A percentile compares a stretch with the other conserved stretches of the same genome.
Conservation (phyloP, 1,140 invertebrate genomes). For the Neotoxoptera formosana region DNA sequence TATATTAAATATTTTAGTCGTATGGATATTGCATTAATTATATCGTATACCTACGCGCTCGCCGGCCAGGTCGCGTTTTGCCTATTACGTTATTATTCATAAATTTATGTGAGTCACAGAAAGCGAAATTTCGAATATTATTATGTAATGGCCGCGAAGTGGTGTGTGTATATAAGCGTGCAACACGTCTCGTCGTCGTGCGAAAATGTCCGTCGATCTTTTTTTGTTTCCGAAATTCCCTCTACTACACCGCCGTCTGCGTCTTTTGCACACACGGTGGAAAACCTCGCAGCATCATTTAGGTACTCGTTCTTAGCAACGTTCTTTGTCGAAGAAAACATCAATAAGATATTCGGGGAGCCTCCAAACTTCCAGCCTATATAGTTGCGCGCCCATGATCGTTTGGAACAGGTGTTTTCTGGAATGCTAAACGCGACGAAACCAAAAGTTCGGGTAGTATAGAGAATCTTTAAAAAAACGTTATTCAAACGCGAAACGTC, state of each 20-base stretch:
- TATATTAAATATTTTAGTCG: not conserved
- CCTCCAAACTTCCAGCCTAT: too few relatives aligned
- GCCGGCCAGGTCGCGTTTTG: not conserved
- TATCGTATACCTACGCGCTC: not conserved
- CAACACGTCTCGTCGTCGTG: not conserved
- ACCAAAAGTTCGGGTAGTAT: not conserved
- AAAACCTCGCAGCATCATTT: too few relatives aligned
- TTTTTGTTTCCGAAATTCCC: not conserved
- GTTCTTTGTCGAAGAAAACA: too few relatives aligned
- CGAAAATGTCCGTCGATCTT: not conserved
- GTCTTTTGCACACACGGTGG: too few relatives aligned
- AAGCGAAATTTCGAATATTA: slow-evolving; percentile 29
- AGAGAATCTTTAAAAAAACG: too few relatives aligned
- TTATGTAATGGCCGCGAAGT: not conserved
- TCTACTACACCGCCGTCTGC: too few relatives aligned
- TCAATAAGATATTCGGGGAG: too few relatives aligned
- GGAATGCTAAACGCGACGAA: not conserved
- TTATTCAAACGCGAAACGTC: not conserved
- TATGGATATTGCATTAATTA: not conserved
- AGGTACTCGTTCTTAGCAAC: too few relatives aligned
- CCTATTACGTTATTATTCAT: not conserved
- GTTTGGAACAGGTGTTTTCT: not conserved
- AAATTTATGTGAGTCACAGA: not conserved
- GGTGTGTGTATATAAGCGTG: too few relatives aligned
- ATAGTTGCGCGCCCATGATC: too few relatives aligned